These are phyloP conservation scores for Sitophilus oryzae DNA, from an alignment of 1,140 invertebrate species.

Conservation along the genomic window DNA sequence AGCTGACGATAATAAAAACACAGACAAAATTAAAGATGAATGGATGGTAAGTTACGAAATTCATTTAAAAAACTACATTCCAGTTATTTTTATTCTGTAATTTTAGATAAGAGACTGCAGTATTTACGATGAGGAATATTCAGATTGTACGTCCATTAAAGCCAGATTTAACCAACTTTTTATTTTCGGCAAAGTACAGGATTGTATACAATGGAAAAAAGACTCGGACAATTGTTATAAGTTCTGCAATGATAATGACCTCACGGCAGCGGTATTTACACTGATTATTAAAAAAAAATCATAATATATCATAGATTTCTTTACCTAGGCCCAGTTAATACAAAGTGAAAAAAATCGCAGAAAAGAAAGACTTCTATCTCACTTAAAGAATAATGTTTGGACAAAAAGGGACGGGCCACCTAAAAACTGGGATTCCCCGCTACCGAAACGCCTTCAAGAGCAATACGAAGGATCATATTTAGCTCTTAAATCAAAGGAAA, in stretches of 20 bases:
- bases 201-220: constrained; percentile 72
- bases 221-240: constrained; percentile 69
- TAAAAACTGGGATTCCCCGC: constrained; percentile 66
- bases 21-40: constrained; percentile 24
- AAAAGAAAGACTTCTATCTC: constrained; percentile 54
- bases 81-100: constrained; percentile 1
- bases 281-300: not conserved
- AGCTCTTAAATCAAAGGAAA: constrained; percentile 55
- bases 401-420: constrained; percentile 67
- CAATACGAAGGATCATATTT: constrained; percentile 62
- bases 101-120: constrained; percentile 64
- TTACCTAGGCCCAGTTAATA: constrained; percentile 59
- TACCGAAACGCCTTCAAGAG: constrained; percentile 68
- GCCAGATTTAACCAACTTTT: constrained; percentile 83
- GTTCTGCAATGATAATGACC: constrained; percentile 58
- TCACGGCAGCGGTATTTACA: constrained; percentile 62
- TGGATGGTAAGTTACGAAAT: constrained; percentile 34
- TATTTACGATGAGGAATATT: constrained; percentile 71
- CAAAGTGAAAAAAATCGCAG: constrained; percentile 64
- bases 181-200: constrained; percentile 60
- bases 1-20: not conserved
- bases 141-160: constrained; percentile 66
- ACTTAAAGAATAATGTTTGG: constrained; percentile 74
- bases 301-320: not conserved
- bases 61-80: not conserved